Base-by-base conservation (phyloP, 2,888 invertebrate genomes). In the Piscicola geometra region DNA sequence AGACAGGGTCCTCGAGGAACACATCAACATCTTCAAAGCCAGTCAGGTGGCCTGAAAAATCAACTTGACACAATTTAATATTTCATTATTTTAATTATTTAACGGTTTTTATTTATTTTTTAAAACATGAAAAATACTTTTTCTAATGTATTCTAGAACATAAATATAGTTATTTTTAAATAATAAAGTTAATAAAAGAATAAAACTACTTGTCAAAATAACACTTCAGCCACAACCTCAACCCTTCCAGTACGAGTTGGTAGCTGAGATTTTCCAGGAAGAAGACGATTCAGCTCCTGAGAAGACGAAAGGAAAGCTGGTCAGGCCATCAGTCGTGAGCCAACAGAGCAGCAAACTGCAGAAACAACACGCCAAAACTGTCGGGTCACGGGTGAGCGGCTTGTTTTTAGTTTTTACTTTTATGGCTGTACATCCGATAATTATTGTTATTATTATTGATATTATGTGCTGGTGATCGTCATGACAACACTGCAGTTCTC, bases 1-100 rank as follows among this genome's bases (percentile, higher is more conserved):
- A 0, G 98, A 99, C 83, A 95, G 95, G 0, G 94, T 98, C 0
- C 90, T 94, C 0, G 94, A 94, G 82, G 97, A 98, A 83, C 92
- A 97, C 82, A 89, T 98, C 21, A 91, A 91, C 79, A 87, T 89
- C 25, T 84, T 89, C 80, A 86, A 86, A 82, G 86, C 86, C 79
- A 87, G 88, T 81, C 84, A 87, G 84, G 88, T 88, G 78, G 78
- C 82, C 74, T 47, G 50, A n/a, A n/a, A n/a, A n/a, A n/a, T n/a
- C n/a, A n/a, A n/a, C n/a, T n/a, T n/a, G n/a, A n/a, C n/a, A n/a
- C n/a, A n/a, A n/a, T n/a, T n/a, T n/a, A n/a, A n/a, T n/a, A n/a
- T n/a, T n/a, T n/a, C n/a, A n/a, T n/a, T n/a, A n/a, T n/a, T n/a
- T n/a, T n/a, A n/a, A n/a, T n/a, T n/a, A n/a, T n/a, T n/a, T n/a